Evolutionary conservation across 2,797 vertebrate species (phyloP).

Genomic region (Enoplosus armatus): DNA sequence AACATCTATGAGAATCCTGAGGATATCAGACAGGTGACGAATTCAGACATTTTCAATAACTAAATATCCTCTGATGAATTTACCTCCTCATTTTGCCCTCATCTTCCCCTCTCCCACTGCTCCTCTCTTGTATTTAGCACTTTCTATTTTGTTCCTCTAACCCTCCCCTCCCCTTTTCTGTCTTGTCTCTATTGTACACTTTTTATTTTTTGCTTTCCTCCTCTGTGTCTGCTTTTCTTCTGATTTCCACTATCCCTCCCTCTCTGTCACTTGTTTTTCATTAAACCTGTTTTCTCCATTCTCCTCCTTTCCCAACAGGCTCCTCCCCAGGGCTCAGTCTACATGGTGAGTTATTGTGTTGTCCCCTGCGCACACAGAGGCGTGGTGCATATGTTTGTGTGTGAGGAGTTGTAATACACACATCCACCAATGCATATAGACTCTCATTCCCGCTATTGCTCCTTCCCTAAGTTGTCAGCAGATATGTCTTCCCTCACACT

Average conservation of each 20-base stretch:
- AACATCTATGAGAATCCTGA: constrained; percentile 89
- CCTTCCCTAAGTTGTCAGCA: constrained; percentile 65
- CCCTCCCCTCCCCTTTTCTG: neutral
- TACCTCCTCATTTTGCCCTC: constrained; percentile 13
- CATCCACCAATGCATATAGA: constrained; percentile 40
- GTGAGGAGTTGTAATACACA: constrained; percentile 45
- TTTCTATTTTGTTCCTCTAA: constrained; percentile 1
- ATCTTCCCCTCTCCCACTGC: constrained; percentile 3
- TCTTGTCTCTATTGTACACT: constrained; percentile 31
- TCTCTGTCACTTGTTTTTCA: constrained; percentile 71
- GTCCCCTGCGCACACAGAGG: constrained; percentile 41
- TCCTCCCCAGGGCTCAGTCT: constrained; percentile 80
- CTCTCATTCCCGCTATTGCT: constrained; percentile 34
- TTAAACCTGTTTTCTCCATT: constrained; percentile 71
- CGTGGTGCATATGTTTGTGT: constrained; percentile 32
- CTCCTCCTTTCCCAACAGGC: constrained; percentile 74
- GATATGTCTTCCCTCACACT: constrained; percentile 65
- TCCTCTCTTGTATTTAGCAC: constrained; percentile 6
- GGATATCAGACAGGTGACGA: constrained; percentile 85
- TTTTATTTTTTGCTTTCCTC: constrained; percentile 18
- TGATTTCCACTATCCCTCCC: constrained; percentile 45
- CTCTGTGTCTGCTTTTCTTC: constrained; percentile 30
- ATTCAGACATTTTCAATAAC: constrained; percentile 42
- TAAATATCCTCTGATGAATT: constrained; percentile 50
- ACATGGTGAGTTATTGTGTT: constrained; percentile 86